Conservation (phyloP, 2,113 vertebrate species). For the Oreotrochilus melanogaster region DNA sequence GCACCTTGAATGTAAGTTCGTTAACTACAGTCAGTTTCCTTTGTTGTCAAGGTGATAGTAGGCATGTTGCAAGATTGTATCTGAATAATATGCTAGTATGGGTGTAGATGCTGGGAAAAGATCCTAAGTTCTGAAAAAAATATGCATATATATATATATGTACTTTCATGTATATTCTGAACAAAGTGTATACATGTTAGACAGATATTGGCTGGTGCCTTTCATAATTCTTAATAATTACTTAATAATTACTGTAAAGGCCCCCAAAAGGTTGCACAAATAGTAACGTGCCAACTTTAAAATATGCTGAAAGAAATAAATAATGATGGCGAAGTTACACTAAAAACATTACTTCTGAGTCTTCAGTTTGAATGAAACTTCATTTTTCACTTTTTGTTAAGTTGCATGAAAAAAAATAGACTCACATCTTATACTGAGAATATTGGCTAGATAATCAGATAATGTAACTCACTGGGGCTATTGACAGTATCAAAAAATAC, state of each 20-base stretch:
- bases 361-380: neutral
- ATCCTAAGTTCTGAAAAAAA: neutral
- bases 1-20: neutral
- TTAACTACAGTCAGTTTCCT: neutral
- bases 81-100: neutral
- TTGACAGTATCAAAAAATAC: neutral
- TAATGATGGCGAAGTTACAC: neutral
- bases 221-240: neutral
- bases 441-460: neutral
- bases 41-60: neutral
- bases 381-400: neutral
- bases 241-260: no score
- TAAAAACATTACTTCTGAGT: neutral
- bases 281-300: neutral
- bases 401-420: neutral
- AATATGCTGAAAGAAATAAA: neutral
- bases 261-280: neutral
- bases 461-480: fast-evolving
- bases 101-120: neutral
- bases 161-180: neutral
- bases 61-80: neutral
- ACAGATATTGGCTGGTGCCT: neutral
- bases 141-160: fast-evolving
- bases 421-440: neutral
- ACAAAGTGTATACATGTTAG: neutral